These are phyloP conservation scores for Nasua narica DNA, from an alignment of 2,797 vertebrate genomes.

Conservation along the genomic window DNA sequence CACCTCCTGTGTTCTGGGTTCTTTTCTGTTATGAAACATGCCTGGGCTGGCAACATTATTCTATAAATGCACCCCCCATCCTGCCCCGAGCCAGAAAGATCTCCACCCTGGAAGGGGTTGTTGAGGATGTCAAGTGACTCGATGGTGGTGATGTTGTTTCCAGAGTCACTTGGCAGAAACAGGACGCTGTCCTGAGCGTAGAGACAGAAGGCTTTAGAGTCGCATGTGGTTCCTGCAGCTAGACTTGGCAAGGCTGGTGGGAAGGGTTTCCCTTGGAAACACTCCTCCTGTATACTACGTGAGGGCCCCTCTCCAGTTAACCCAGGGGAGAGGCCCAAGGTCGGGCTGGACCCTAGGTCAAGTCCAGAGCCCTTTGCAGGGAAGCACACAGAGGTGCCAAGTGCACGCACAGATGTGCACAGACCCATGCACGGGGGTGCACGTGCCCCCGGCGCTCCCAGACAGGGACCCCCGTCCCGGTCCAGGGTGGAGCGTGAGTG, in stretches of 20 bases:
- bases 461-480: too few species aligned
- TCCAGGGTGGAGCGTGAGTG: neutral
- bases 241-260: neutral
- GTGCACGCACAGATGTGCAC: neutral
- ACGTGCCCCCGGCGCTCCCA: neutral
- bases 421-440: fast-evolving
- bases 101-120: neutral
- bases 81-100: neutral
- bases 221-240: neutral
- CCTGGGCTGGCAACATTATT: neutral
- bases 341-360: neutral
- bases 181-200: neutral
- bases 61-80: neutral
- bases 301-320: neutral
- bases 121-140: neutral
- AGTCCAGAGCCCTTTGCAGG: neutral
- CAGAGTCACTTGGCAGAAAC: neutral
- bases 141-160: fast-evolving
- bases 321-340: neutral
- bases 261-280: neutral
- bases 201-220: neutral
- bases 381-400: neutral
- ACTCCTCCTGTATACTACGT: fast-evolving
- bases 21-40: neutral
- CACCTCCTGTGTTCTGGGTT: neutral